Conservation (phyloP, 2,113 vertebrate species). For the Podarcis raffonei region DNA sequence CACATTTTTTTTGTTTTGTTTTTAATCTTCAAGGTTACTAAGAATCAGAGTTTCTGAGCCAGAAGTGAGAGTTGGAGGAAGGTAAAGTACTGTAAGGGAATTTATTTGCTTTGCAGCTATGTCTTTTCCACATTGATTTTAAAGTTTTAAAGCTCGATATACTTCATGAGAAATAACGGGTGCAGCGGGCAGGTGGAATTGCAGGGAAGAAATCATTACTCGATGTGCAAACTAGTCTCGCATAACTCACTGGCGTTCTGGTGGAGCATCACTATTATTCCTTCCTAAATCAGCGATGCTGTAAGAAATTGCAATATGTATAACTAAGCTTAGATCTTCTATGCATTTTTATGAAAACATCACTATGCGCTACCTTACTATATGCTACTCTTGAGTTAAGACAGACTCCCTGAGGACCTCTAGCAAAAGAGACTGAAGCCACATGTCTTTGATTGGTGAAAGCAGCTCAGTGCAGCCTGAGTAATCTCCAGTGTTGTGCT, state of each 20-base stretch:
- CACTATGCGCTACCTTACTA: background rate
- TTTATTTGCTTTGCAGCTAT: constrained; percentile 36
- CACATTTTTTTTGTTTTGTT: constrained; percentile 65
- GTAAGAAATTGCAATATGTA: background rate
- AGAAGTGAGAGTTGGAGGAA: constrained; percentile 44
- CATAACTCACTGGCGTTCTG: background rate
- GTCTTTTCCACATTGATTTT: constrained; percentile 19
- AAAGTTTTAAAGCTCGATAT: background rate
- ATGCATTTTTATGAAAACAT: background rate
- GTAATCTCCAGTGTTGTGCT: too few species aligned
- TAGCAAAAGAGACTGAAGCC: background rate
- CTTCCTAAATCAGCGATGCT: background rate
- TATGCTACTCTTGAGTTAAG: background rate
- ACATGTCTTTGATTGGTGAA: background rate
- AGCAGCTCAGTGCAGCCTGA: background rate
- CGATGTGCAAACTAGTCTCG: background rate
- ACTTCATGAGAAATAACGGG: constrained; percentile 19
- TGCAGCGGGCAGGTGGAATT: constrained; percentile 16
- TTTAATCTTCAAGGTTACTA: constrained; percentile 69
- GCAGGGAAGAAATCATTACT: constrained; percentile 15
- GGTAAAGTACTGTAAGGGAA: constrained; percentile 37
- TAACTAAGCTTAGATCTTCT: background rate
- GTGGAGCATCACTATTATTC: background rate
- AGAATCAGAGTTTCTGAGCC: constrained; percentile 63
- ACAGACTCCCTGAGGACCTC: background rate